Evolutionary conservation across 37 sponge, comb jelly and placozoan genomes (phyloP).

Genomic region (Ephydatia muelleri): DNA sequence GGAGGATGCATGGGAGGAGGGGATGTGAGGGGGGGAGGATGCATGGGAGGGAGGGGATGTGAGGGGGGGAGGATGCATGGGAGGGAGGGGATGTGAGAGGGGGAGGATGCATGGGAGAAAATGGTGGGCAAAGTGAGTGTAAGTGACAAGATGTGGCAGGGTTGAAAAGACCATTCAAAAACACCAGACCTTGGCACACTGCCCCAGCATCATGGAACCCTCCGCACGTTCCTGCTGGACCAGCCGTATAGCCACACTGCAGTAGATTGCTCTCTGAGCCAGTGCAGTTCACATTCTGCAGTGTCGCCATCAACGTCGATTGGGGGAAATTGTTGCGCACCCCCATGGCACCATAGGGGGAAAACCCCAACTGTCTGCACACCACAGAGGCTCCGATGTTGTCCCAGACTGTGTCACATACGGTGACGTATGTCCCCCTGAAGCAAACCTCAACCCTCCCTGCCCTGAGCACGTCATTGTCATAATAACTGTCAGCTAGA

Average conservation of each 20-base stretch:
- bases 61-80: no score
- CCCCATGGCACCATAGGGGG: slow-evolving; percentile 14
- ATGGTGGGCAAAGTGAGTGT: neutral
- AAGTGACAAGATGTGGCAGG: neutral
- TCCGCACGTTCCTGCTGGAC: slow-evolving; percentile 3
- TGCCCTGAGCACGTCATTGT: slow-evolving; percentile 33
- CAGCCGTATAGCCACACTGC: neutral
- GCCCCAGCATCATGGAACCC: slow-evolving; percentile 8
- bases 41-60: no score
- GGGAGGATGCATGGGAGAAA: no score
- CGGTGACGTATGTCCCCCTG: slow-evolving; percentile 39
- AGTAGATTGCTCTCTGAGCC: slow-evolving; percentile 20
- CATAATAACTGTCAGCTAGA: slow-evolving; percentile 4
- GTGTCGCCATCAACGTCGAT: neutral
- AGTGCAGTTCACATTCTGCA: slow-evolving; percentile 12
- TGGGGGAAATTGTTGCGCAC: neutral
- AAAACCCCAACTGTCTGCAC: slow-evolving; percentile 39
- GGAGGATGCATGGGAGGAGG: no score
- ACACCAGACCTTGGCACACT: slow-evolving; percentile 28
- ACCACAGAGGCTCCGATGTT: slow-evolving; percentile 48
- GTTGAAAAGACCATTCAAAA: neutral
- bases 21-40: no score
- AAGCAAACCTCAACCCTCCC: slow-evolving; percentile 57
- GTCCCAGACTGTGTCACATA: slow-evolving; percentile 41
- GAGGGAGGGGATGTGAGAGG: no score